These are phyloP conservation scores for Falco punctatus DNA, from an alignment of 2,113 vertebrate genomes.

Conservation along the genomic window DNA sequence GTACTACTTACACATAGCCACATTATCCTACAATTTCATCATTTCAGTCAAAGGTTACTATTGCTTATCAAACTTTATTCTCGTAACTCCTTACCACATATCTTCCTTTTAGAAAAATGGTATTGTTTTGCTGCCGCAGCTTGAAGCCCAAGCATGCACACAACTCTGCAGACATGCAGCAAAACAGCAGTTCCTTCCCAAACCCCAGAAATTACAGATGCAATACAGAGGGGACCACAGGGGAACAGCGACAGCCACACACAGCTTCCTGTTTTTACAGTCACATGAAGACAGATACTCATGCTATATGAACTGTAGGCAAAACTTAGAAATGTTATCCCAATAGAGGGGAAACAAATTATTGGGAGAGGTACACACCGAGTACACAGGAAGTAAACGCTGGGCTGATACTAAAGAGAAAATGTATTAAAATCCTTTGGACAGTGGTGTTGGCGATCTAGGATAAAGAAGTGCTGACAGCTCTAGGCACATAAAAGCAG, in stretches of 20 bases:
- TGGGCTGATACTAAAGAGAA: not conserved
- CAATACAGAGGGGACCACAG: not conserved
- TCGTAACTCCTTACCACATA: not conserved
- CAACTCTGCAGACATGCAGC: fast-evolving
- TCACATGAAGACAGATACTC: fast-evolving
- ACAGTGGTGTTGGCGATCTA: not conserved
- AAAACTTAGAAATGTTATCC: not conserved
- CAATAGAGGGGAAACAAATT: not conserved
- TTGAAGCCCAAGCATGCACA: not conserved
- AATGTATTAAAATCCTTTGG: not conserved
- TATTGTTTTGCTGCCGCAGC: not conserved
- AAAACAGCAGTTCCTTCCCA: not conserved
- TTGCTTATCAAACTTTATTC: not conserved
- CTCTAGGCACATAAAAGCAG: not conserved
- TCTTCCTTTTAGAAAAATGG: not conserved
- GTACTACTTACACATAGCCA: not conserved
- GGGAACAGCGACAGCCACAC: not conserved
- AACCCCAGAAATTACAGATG: not conserved
- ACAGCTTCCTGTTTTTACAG: not conserved
- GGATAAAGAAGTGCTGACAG: not conserved
- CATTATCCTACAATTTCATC: not conserved
- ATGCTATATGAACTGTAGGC: not conserved
- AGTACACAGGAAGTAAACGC: not conserved
- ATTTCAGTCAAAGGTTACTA: not conserved
- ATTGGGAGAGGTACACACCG: not conserved